Evolutionary conservation across 2,888 invertebrate genomes (phyloP).

Genomic region (Chloromyia formosa): DNA sequence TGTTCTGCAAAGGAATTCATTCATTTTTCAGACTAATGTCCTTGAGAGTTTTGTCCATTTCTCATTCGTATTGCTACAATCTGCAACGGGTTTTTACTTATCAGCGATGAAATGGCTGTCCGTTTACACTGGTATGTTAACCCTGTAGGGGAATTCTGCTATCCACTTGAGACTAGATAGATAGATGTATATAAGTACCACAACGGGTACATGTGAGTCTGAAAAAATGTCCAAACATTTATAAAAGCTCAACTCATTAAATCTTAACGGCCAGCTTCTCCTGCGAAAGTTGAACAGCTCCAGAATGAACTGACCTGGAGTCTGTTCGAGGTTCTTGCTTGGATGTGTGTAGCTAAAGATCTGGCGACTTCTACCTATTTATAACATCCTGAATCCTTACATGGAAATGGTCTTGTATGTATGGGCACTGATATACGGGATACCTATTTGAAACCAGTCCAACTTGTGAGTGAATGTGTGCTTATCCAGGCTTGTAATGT

Average conservation of each 20-base stretch:
- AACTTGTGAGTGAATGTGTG: background rate
- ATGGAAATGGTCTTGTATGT: background rate
- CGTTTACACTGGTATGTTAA: too few relatives aligned
- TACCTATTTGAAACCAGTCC: background rate
- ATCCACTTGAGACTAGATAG: too few relatives aligned
- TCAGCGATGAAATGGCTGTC: too few relatives aligned
- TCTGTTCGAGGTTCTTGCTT: background rate
- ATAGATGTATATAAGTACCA: too few relatives aligned
- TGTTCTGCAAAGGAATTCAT: too few relatives aligned
- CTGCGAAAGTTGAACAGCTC: background rate
- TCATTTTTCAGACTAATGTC: too few relatives aligned
- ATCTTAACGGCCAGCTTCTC: constrained; percentile 16
- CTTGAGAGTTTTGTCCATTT: too few relatives aligned
- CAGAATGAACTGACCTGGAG: background rate
- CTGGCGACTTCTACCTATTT: background rate
- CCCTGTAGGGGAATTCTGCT: too few relatives aligned
- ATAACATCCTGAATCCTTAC: background rate
- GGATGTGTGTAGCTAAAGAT: background rate
- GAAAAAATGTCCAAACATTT: constrained; percentile 35
- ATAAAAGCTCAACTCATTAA: constrained; percentile 40
- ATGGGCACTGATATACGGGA: too few relatives aligned
- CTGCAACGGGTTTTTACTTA: too few relatives aligned
- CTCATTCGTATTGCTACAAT: too few relatives aligned
- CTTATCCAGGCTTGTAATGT: background rate
- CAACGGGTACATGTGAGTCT: background rate